Conservation (phyloP, 2,797 vertebrate species). For the Clarias fuscus region DNA sequence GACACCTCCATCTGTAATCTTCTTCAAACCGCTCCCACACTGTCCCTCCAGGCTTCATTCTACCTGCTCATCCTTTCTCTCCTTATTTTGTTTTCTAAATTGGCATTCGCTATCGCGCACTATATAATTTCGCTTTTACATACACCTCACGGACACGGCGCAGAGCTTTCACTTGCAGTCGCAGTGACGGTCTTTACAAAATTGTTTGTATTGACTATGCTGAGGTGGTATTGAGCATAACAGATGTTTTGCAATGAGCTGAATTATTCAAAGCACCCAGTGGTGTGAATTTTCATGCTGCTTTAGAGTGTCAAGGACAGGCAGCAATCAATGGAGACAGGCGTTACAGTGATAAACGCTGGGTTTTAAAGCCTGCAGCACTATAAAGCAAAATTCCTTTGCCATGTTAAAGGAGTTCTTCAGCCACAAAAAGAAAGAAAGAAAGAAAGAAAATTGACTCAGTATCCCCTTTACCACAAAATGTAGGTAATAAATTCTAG, state of each 20-base stretch:
- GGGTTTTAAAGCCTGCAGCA: conserved; percentile 8
- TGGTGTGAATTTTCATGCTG: conserved; percentile 53
- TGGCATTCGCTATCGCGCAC: neutral
- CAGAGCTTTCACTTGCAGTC: neutral
- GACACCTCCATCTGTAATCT: neutral
- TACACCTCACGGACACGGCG: neutral
- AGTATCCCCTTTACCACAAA: neutral
- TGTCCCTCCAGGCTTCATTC: conserved; percentile 23
- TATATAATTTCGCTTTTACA: neutral
- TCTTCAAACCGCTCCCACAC: neutral
- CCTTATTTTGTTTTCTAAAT: conserved; percentile 3
- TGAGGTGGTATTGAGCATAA: conserved; percentile 77
- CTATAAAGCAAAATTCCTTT: conserved; percentile 35
- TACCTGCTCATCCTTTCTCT: neutral
- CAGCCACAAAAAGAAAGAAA: no score
- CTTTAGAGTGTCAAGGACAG: conserved; percentile 23
- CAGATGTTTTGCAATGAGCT: conserved; percentile 69
- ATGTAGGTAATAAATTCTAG: neutral
- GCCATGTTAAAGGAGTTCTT: no score
- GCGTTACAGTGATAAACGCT: conserved; percentile 44
- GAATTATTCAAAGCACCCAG: conserved; percentile 81
- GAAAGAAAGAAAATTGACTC: neutral
- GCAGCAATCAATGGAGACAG: conserved; percentile 44
- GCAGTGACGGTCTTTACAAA: conserved; percentile 31
- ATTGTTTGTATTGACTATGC: conserved; percentile 72